Percentiles rank a stretch among this genome's conserved stretches.
Evolutionary conservation across 2,797 vertebrate species (phyloP).

Genomic region (Oreochromis mossambicus): DNA sequence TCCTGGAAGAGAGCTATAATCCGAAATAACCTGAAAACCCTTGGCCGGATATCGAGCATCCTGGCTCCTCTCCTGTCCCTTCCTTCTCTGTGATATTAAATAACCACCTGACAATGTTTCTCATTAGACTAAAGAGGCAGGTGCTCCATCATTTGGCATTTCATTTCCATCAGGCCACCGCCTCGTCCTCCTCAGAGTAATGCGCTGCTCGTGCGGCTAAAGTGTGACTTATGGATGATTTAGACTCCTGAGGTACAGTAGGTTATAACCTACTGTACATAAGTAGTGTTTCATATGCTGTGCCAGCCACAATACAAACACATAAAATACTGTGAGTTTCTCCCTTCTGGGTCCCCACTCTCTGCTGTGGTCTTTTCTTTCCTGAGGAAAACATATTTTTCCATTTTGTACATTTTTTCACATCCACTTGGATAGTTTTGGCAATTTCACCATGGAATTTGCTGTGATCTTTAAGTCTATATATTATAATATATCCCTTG

Average conservation of each 20-base stretch:
- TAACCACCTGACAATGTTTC: constrained; percentile 50
- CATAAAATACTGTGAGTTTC: neutral
- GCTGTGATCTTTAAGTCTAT: neutral
- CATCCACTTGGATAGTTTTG: neutral
- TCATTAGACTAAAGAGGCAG: constrained; percentile 65
- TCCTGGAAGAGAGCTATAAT: constrained; percentile 14
- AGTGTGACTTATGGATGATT: constrained; percentile 8
- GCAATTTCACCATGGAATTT: neutral
- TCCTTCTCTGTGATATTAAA: constrained; percentile 48
- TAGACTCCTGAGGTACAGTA: neutral
- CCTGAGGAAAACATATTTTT: neutral
- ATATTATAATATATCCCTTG: neutral
- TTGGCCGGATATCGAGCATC: neutral
- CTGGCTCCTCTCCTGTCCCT: constrained; percentile 13
- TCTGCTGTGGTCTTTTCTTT: neutral
- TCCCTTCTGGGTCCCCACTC: neutral
- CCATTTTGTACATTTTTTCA: neutral
- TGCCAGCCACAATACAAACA: neutral
- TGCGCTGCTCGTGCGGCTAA: neutral
- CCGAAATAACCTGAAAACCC: constrained; percentile 16
- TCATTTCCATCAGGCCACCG: constrained; percentile 45
- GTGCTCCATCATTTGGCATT: constrained; percentile 49
- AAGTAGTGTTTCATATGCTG: neutral
- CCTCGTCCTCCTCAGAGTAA: constrained; percentile 26
- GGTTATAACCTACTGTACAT: neutral